phyloP scores from a whole-genome alignment of 2,797 vertebrate genomes.

The Molothrus ater region DNA sequence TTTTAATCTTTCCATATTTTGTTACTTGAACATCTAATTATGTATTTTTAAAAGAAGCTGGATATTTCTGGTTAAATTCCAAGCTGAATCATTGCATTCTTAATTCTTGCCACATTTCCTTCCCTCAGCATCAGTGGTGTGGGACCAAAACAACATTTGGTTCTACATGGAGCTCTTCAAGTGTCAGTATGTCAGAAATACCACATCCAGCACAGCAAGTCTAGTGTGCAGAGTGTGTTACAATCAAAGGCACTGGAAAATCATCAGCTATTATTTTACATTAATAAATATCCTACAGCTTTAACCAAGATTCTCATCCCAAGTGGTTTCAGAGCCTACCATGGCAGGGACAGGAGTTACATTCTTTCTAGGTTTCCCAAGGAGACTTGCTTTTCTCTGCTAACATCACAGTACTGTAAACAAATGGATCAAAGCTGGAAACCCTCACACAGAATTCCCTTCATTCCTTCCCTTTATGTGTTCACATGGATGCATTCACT shows the following conservation, averaged over 20 bases:
- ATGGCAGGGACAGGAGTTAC: background rate
- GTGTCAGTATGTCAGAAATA: background rate
- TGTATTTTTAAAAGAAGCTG: background rate
- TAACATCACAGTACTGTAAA: background rate
- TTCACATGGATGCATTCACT: background rate
- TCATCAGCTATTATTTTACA: background rate
- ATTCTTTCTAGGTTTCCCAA: background rate
- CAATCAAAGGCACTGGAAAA: background rate
- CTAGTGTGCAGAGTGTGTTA: background rate
- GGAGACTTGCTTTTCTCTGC: background rate
- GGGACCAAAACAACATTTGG: background rate
- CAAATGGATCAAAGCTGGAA: background rate
- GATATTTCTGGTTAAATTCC: background rate
- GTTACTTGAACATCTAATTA: background rate
- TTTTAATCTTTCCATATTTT: background rate
- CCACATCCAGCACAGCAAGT: background rate
- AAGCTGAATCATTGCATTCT: background rate
- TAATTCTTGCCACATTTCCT: background rate
- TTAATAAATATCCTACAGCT: background rate
- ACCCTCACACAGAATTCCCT: background rate
- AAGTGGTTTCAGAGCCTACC: background rate
- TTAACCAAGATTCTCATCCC: background rate
- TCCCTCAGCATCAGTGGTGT: background rate
- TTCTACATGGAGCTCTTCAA: too few relatives aligned
- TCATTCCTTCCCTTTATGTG: background rate